Percentiles rank a stretch among this genome's conserved stretches.
phyloP scores from a whole-genome alignment of 2,113 vertebrate genomes.

The Menura novaehollandiae region DNA sequence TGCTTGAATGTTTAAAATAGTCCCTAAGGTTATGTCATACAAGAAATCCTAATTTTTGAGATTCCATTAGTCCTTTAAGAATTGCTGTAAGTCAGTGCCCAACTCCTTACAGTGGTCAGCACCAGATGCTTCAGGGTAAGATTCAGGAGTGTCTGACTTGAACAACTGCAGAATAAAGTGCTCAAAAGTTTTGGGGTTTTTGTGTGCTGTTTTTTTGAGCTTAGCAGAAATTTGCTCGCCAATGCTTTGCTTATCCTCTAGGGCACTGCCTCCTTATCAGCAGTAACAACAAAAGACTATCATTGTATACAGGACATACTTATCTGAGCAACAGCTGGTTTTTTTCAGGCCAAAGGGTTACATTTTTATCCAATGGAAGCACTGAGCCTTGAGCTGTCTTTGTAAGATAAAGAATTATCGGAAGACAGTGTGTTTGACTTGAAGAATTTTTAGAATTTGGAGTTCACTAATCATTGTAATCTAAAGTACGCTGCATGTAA shows the following conservation, averaged over 20 bases:
- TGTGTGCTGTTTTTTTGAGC: neutral
- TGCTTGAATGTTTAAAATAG: neutral
- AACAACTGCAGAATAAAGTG: neutral
- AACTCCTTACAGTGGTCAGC: neutral
- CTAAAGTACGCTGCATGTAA: neutral
- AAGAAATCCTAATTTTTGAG: neutral
- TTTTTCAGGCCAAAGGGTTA: neutral
- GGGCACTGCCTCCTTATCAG: neutral
- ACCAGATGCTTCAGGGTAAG: neutral
- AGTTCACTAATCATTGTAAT: neutral
- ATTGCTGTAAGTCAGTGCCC: neutral
- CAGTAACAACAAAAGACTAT: slow-evolving; percentile 1
- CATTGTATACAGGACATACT: neutral
- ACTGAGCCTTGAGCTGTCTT: neutral
- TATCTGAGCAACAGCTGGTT: slow-evolving; percentile 2
- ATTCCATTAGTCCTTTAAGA: neutral
- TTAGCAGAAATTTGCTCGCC: neutral
- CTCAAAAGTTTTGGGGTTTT: neutral
- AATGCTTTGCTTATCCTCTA: neutral
- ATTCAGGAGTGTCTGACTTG: neutral
- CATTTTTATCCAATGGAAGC: neutral
- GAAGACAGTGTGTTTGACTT: neutral
- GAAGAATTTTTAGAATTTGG: neutral
- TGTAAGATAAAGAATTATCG: slow-evolving; percentile 26
- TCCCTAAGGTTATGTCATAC: neutral